Percentiles rank a stretch among this genome's conserved stretches.
Evolutionary conservation across 2,888 invertebrate genomes (phyloP).

Genomic region (Embidobia sp.): DNA sequence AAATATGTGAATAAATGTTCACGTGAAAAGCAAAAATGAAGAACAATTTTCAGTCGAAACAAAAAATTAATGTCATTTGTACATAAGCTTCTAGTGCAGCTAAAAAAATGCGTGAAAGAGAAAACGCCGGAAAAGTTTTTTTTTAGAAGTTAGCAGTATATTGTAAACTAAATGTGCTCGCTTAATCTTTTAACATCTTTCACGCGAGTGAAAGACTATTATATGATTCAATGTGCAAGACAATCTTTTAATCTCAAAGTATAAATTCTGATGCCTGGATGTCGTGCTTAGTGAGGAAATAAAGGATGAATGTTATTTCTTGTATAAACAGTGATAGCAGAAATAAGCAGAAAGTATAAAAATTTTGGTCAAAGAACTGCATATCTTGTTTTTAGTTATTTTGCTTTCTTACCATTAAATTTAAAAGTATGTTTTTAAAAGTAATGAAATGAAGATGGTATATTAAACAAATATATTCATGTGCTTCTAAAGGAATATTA

Average conservation of each 20-base stretch:
- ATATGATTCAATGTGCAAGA: constrained; percentile 9
- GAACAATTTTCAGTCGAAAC: too few relatives aligned
- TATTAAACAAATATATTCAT: too few relatives aligned
- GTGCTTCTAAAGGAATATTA: too few relatives aligned
- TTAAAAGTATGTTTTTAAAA: background rate
- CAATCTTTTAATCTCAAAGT: constrained; percentile 40
- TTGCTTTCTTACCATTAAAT: background rate
- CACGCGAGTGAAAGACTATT: constrained; percentile 27
- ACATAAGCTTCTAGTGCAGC: background rate
- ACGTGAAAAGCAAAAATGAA: too few relatives aligned
- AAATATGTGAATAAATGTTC: too few relatives aligned
- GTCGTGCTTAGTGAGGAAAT: constrained; percentile 6
- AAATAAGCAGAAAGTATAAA: constrained; percentile 1
- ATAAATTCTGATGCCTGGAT: constrained; percentile 23
- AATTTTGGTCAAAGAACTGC: constrained; percentile 7
- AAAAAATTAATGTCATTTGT: constrained; percentile 1
- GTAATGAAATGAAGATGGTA: too few relatives aligned
- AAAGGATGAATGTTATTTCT: constrained; percentile 9
- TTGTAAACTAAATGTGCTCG: constrained; percentile 12
- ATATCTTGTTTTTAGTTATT: constrained; percentile 1
- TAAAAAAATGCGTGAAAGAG: background rate
- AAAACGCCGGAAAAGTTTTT: constrained; percentile 13
- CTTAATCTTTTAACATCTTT: constrained; percentile 23
- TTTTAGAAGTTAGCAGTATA: constrained; percentile 6
- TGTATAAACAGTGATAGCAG: background rate